Base-by-base conservation (phyloP, 2,888 invertebrate genomes). In the Microplitis deprimator region DNA sequence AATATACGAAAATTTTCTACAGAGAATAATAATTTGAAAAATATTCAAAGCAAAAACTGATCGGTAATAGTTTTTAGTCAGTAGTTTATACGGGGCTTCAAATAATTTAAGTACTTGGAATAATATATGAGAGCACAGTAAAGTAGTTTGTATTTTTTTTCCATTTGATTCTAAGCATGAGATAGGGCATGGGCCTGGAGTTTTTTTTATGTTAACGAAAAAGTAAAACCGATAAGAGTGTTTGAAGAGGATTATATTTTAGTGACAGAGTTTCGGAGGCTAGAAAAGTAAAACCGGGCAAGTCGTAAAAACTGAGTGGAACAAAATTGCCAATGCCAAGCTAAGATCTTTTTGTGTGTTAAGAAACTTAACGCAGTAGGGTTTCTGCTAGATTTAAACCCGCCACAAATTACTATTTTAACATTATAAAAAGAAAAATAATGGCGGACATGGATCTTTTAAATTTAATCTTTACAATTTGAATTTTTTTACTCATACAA, bases 291-390 rank as follows among this genome's bases (percentile, higher is more conserved):
- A 50, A 50, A 50, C 50, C 50, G 50, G 3, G 50, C 50, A 2
- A 13, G 50, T 50, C 50, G 13, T 50, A 50, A 50, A 50, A 50
- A 13, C 50, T 10, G 10, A 50, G 13, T 8, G 50, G 3, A 50
- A 50, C 50, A 50, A 50, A 50, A 50, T 50, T 50, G 50, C 50
- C 50, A 50, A 50, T 50, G 50, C 50, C 50, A 50, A 50, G 50
- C 50, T 13, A 50, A 50, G 50, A 50, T 50, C 13, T 50, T 50
- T 50, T 50, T 50, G 50, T 50, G 50, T 13, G 20, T 50, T 8
- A 4, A 8, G 50, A 50, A 50, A 13, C 50, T 50, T 1, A 50
- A 13, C 50, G 50, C 50, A 50, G 50, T 50, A 50, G 50, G 50
- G 50, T 50, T 50, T 50, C 50, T 50, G 50, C 50, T 50, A 50